Evolutionary conservation across 1,140 invertebrate species (phyloP).

Genomic region (Drosophila sulfurigaster): DNA sequence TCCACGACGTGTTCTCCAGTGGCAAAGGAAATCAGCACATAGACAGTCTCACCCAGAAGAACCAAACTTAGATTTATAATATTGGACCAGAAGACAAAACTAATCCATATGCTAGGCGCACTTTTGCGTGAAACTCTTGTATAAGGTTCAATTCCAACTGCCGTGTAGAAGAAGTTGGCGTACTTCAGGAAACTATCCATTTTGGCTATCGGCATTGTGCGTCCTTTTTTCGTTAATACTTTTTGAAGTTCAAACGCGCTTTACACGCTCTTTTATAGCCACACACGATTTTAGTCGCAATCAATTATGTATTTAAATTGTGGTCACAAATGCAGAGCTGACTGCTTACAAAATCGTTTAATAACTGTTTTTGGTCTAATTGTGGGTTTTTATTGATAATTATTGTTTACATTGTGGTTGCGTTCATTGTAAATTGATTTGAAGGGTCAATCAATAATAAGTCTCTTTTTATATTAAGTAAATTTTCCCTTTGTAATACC

Average conservation of each 20-base stretch:
- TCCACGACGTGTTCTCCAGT: constrained; percentile 51
- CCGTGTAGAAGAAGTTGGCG: constrained; percentile 64
- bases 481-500: no score
- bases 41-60: constrained; percentile 47
- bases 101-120: constrained; percentile 2
- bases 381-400: no score
- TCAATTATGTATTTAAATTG: constrained; percentile 67
- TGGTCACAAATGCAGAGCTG: constrained; percentile 3
- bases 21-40: constrained; percentile 47
- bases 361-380: no score
- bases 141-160: constrained; percentile 64
- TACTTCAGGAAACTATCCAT: constrained; percentile 69
- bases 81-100: constrained; percentile 59
- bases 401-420: no score
- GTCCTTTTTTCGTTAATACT: background rate
- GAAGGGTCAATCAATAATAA: no score
- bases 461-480: no score
- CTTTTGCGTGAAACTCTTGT: constrained; percentile 2
- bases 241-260: background rate
- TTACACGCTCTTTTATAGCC: constrained; percentile 39
- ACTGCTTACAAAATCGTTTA: no score
- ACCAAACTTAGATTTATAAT: constrained; percentile 52
- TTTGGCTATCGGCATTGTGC: constrained; percentile 8
- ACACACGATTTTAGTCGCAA: background rate
- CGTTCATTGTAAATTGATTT: no score